A percentile compares a stretch with the other conserved stretches of the same genome.
Evolutionary conservation across 2,888 invertebrate genomes (phyloP).

Genomic region (Temnothorax ravouxi): DNA sequence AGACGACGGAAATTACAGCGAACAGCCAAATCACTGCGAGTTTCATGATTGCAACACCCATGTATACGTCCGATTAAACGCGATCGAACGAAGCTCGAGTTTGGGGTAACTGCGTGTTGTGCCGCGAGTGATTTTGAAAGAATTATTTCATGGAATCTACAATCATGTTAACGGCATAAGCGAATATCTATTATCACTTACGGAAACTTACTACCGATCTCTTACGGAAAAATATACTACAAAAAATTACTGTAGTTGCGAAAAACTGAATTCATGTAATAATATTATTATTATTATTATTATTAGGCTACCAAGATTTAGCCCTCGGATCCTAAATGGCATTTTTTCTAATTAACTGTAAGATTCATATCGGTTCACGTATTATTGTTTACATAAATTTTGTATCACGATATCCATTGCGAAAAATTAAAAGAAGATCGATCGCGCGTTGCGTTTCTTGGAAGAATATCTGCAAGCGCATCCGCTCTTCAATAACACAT

Average conservation of each 20-base stretch:
- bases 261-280: too few species aligned
- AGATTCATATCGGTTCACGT: too few species aligned
- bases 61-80: background rate
- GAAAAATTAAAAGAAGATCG: background rate
- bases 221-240: too few species aligned
- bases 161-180: background rate
- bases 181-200: background rate
- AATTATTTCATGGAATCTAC: background rate
- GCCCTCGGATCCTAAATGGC: too few species aligned
- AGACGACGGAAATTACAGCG: conserved; percentile 71
- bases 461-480: background rate
- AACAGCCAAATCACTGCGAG: conserved; percentile 74
- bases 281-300: too few species aligned
- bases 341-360: too few species aligned
- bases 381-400: background rate
- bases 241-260: too few species aligned
- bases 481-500: background rate
- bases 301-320: too few species aligned
- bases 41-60: conserved; percentile 74
- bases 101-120: background rate
- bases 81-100: background rate
- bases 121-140: background rate
- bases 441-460: background rate
- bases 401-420: background rate
- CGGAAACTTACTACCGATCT: too few species aligned